Base-by-base conservation (phyloP, 2,113 vertebrate species). In the Lepus timidus region DNA sequence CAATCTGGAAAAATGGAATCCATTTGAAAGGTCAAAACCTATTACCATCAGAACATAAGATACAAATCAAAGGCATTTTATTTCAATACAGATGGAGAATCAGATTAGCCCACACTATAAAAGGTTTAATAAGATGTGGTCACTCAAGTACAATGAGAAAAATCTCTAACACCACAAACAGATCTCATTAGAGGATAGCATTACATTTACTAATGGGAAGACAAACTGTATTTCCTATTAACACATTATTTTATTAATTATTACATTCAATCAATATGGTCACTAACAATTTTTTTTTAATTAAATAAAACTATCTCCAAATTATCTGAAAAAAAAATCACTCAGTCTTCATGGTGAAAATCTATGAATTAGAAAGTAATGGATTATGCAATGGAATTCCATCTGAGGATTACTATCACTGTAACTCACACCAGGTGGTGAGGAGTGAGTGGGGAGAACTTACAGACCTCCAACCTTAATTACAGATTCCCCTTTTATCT, bases 1-100 rank as follows among this genome's bases (percentile, higher is more conserved):
- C 67, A 85, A n/a, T 22, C 51, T 16, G 96, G 93, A 88, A 94
- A 97, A 97, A 96, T 13, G n/a, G 91, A 98, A 93, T 64, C 55
- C 61, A 67, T 33, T 94, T 94, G 52, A 73, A 93, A 97, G n/a
- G 17, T 83, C 58, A 78, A 83, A 94, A 71, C 6, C 9, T 1
- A 58, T 81, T 52, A 33, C 52, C n/a, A 70, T 88, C 39, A 88
- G 75, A 78, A 94, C 3, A 44, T 68, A 95, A 97, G 96, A 95
- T 9, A 90, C 39, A 90, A 97, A 96, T 86, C 80, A 91, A 93
- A 71, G 91, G 33, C 51, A 95, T 78, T 95, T 96, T 1, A 75
- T 91, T 94, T 96, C 90, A 93, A 0, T 92, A 91, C 51, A 93
- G 88, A 88, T 14, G 65, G 58, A 92, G 62, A 91, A 80, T 93